Evolutionary conservation across 2,113 vertebrate genomes (phyloP), one percentile per base, ranked within the genome.

Genomic region (Serinus canaria): DNA sequence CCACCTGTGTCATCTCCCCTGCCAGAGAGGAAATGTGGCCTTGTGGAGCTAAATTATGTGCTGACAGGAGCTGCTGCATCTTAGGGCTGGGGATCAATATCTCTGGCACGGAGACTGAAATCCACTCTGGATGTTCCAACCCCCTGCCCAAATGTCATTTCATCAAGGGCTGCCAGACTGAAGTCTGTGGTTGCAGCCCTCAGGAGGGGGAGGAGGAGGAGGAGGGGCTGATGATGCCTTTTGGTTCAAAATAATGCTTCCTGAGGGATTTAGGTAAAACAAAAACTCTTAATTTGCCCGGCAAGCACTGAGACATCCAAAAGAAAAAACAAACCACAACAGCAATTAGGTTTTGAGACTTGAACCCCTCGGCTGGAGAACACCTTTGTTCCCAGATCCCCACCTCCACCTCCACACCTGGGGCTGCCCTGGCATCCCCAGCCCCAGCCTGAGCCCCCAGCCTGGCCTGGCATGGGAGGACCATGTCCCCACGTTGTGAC

Each of bases 281-380:
- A 2, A 21, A 13, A 46, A 13, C 13, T 69, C 31, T 20, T 46
- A 33, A 68, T 76, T 58, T 69, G 49, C 4, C 28, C 44, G 39
- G 25, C 1, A 72, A 79, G 22, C 11, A 7, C 0, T 10, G 60
- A 56, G 53, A 79, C 53, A 72, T 8, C 3, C 21, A 30, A 46
- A 73, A 63, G 4, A 7, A 41, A 4, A 5, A 27, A 13, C 13
- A 78, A 55, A 15, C 6, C 30, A 3, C 5, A 17, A 72, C 8
- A 60, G 35, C 37, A 59, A 8, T 55, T 21, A 50, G 24, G 56
- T 15, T 28, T 28, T 49, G 77, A 73, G 16, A 24, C 25, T 86
- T 72, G 50, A 58, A 47, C 3, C 21, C 20, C 23, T 44, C 0
- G 0, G 0, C 0, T n/a, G 44, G 63, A 69, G 46, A 78, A 22